Evolutionary conservation across 2,113 vertebrate species (phyloP), one percentile per base, ranked within the genome.

Genomic region (Neogobius melanostomus): DNA sequence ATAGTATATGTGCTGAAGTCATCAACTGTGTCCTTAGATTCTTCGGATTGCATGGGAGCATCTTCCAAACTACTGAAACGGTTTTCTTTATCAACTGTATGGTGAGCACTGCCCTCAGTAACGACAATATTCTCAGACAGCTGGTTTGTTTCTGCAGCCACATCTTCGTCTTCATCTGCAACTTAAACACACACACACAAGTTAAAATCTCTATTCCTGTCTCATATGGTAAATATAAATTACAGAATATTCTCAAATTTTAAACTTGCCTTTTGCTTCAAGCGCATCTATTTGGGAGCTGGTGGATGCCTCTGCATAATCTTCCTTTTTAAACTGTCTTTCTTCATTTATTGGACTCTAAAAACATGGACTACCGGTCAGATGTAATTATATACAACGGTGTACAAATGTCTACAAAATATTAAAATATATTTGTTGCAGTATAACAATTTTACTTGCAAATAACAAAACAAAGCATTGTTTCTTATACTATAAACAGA

Each of bases 1-100:
- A 90, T 72, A 45, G 86, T 83, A 36, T 83, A 77, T 65, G 70
- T 49, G 61, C 81, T 87, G 69, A 87, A 82, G 59, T 57, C 69
- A 48, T 82, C 77, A 11, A 75, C 81, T 49, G 81, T 65, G 47
- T 78, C 73, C 17, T 45, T 75, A 14, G 77, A 52, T n/a, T 67
- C 61, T 52, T 85, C 75, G 6, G 86, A 11, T 49, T 78, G 73
- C 2, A 76, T n/a, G 11, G 77, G 9, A 0, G 68, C 43, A 59
- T 83, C 69, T 53, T 82, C 67, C 11, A 9, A n/a, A 44, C 36
- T 53, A 57, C 28, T 74, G 5, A 68, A n/a, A 53, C 59, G 57
- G 11, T 82, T 69, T 66, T 45, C 69, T 21, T 69, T 64, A 66
- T 82, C 54, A 43, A 80, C 61, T 11, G 66, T 52, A 50, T 73